Evolutionary conservation across 2,797 vertebrate genomes (phyloP), one percentile per base, ranked within the genome.

Genomic region (Acrocephalus scirpaceus): DNA sequence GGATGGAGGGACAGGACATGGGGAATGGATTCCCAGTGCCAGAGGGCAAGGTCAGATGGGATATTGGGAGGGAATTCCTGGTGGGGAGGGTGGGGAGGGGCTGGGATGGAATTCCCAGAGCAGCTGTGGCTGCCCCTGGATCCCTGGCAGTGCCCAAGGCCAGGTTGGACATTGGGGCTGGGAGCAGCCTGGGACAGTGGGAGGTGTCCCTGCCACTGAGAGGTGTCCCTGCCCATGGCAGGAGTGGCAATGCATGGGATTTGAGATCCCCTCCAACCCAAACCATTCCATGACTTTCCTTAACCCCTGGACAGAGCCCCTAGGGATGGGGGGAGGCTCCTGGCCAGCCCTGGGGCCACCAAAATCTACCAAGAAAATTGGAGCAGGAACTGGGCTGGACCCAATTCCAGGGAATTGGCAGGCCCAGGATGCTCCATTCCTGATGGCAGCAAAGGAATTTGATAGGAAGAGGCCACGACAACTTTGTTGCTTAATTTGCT

Each of bases 21-120:
- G 67, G 58, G 38, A 40, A 66, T 34, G 47, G 38, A 0, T 73
- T 62, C 1, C 50, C 44, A 34, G 2, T 50, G 70, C 34, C 44
- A 29, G 13, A 50, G 22, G 53, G 27, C 29, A 71, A 23, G 20
- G 56, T 0, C 16, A 5, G 69, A 9, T 60, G 70, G 77, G 34
- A 47, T 1, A 5, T 23, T 42, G 71, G 62, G 77, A 7, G 13
- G 17, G 42, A 48, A 47, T 42, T 87, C 0, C 1, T 65, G 2
- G 0, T 19, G 36, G 74, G 8, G 11, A 64, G 5, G 44, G 18
- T 19, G 50, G 12, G 11, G 0, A 56, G 65, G 27, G 0, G 0
- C 29, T 77, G 74, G 84, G 0, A 0, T 3, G 3, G 64, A 2
- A 1, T 64, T 1, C 54, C 56, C 64, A 86, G 72, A 86, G 54